A percentile compares a stretch with the other conserved stretches of the same genome.
phyloP scores from a whole-genome alignment of 92 coral and sea anemone species.

The Heliopora coerulea region DNA sequence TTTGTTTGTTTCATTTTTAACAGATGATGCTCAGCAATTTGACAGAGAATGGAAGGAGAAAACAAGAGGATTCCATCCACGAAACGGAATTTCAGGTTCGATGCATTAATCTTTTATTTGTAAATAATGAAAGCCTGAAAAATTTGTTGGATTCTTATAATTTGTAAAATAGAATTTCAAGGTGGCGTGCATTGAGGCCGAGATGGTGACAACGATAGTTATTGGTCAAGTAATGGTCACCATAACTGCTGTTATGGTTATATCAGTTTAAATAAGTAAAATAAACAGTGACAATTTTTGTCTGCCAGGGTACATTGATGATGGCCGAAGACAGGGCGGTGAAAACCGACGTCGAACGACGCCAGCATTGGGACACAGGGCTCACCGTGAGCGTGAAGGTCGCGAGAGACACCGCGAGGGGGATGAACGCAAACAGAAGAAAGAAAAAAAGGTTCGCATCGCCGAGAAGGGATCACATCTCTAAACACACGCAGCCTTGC shows the following conservation, averaged over 20 bases:
- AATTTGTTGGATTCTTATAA: too few species aligned
- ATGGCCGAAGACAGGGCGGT: constrained; percentile 35
- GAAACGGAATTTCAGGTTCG: constrained; percentile 28
- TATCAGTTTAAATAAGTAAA: too few species aligned
- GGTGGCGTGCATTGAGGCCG: too few species aligned
- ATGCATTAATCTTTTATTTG: too few species aligned
- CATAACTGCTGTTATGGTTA: too few species aligned
- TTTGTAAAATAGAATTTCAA: too few species aligned
- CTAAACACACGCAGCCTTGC: neutral
- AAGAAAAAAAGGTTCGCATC: constrained; percentile 16
- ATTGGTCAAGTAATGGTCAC: too few species aligned
- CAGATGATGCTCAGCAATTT: constrained; percentile 70
- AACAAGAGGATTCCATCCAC: constrained; percentile 42
- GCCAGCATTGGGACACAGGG: constrained; percentile 19
- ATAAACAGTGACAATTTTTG: too few species aligned
- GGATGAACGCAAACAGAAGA: neutral
- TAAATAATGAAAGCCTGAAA: too few species aligned
- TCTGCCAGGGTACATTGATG: constrained; percentile 42
- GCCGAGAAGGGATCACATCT: constrained; percentile 19
- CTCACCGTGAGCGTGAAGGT: constrained; percentile 59
- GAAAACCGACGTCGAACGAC: constrained; percentile 1
- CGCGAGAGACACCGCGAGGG: constrained; percentile 48
- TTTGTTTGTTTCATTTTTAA: too few species aligned
- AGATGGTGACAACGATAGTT: too few species aligned
- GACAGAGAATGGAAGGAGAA: constrained; percentile 73